Evolutionary conservation across 2,113 vertebrate genomes (phyloP), one percentile per base, ranked within the genome.

Genomic region (Trichechus manatus): DNA sequence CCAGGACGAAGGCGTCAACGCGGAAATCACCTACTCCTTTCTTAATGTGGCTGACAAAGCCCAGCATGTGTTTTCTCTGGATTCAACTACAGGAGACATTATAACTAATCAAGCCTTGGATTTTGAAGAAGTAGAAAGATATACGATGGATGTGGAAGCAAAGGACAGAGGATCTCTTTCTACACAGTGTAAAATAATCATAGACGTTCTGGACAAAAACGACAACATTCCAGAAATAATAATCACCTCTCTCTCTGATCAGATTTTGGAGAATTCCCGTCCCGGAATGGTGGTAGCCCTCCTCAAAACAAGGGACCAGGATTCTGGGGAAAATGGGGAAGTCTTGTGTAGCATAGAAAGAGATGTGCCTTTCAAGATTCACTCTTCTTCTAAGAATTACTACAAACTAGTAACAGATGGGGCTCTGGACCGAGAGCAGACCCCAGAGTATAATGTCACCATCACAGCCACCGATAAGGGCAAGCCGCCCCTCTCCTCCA

Each of bases 141-240:
- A 98, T 3, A 89, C 98, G 9, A 75, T 99, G 22, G 61, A 93
- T 2, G 89, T 99, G 13, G 98, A 98, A 97, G 99, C 98, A 1
- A 95, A 97, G 56, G 99, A 99, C 81, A 66, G 85, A 1, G 99
- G 98, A 0, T 97, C 97, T 15, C 97, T 98, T 33, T 97, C 97
- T 9, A 96, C 98, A 4, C 97, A 96, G 3, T 98, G 98, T 83
- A 98, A 98, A 50, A 94, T 98, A 72, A 72, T 98, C 4, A 96
- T 99, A 95, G 96, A 97, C 1, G 53, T 99, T 3, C 23, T 89
- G 53, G 99, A 99, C 1, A 87, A 97, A 44, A 99, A 98, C 13
- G 98, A 99, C 87, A 97, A 98, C 91, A 10, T n/a, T 3, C 98
- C 98, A 0, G 98, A 98, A 59, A 97, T 98, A 66, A 87, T 91